A percentile compares a stretch with the other conserved stretches of the same genome.
Conservation (phyloP, 1,140 invertebrate species). For the Drosophila leontia region DNA sequence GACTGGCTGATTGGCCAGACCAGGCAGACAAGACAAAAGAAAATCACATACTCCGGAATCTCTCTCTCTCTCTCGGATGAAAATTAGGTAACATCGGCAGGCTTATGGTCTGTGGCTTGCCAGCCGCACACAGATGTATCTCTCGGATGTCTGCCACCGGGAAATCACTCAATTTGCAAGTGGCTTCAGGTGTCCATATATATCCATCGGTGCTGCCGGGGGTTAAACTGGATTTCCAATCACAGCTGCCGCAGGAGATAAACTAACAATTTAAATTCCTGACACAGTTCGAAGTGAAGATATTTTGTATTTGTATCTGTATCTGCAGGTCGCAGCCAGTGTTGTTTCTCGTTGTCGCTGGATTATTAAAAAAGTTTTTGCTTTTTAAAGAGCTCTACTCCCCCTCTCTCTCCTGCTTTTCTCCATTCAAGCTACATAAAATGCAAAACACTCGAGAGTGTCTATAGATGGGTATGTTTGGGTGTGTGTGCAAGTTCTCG, state of each 20-base stretch:
- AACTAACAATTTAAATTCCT: slow-evolving; percentile 80
- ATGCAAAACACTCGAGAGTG: slow-evolving; percentile 76
- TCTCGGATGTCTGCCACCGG: slow-evolving; percentile 12
- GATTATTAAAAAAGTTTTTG: slow-evolving; percentile 79
- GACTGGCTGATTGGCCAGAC: slow-evolving; percentile 20
- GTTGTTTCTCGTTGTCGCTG: slow-evolving; percentile 61
- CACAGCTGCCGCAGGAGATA: slow-evolving; percentile 47
- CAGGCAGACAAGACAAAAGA: slow-evolving; percentile 8
- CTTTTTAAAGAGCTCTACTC: slow-evolving; percentile 70
- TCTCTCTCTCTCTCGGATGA: not conserved
- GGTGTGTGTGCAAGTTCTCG: slow-evolving; percentile 26
- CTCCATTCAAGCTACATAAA: slow-evolving; percentile 59
- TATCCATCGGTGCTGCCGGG: slow-evolving; percentile 1
- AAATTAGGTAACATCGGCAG: slow-evolving; percentile 33
- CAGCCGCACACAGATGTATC: slow-evolving; percentile 14
- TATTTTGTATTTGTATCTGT: slow-evolving; percentile 38
- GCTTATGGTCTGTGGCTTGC: slow-evolving; percentile 36
- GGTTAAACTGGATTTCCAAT: slow-evolving; percentile 45
- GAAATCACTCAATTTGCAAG: slow-evolving; percentile 43
- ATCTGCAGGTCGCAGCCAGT: slow-evolving; percentile 16
- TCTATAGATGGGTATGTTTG: slow-evolving; percentile 48
- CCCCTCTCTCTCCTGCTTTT: slow-evolving; percentile 1
- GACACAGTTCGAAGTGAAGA: slow-evolving; percentile 33
- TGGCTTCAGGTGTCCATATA: slow-evolving; percentile 29
- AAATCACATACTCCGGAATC: slow-evolving; percentile 26